These are phyloP conservation scores for Psittacus erithacus DNA, from an alignment of 2,113 vertebrate genomes.

Conservation along the genomic window DNA sequence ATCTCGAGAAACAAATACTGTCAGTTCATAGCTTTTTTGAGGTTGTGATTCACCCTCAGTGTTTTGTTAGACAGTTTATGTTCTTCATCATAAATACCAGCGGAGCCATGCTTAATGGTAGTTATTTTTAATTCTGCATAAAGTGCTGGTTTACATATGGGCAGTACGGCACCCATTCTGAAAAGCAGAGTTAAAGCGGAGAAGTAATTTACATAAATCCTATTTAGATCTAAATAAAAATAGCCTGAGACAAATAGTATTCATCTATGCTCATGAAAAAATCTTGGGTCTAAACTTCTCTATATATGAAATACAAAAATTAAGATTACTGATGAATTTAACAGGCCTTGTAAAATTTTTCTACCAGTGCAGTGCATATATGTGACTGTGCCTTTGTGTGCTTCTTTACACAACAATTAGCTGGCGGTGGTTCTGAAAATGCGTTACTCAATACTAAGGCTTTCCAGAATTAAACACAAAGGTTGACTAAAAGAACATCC, in stretches of 20 bases:
- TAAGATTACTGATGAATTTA: conserved; percentile 3
- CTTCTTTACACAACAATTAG: conserved; percentile 36
- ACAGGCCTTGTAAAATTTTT: conserved; percentile 22
- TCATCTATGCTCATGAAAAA: neutral
- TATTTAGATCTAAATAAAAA: neutral
- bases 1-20: conserved; percentile 41
- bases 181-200: conserved; percentile 6
- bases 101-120: neutral
- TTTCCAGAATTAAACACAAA: conserved; percentile 47
- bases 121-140: conserved; percentile 59
- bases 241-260: neutral
- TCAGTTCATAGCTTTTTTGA: conserved; percentile 16
- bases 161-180: conserved; percentile 25
- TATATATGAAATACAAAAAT: neutral
- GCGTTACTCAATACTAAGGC: neutral
- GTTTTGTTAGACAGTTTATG: conserved; percentile 49
- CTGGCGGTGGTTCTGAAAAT: conserved; percentile 37
- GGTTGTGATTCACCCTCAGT: conserved; percentile 29
- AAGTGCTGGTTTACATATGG: conserved; percentile 29
- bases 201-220: conserved; percentile 22
- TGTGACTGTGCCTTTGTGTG: neutral
- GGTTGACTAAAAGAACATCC: conserved; percentile 27
- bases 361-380: neutral
- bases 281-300: conserved; percentile 7
- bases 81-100: conserved; percentile 3